phyloP scores from a whole-genome alignment of 2,113 vertebrate species.

The Clupea harengus region DNA sequence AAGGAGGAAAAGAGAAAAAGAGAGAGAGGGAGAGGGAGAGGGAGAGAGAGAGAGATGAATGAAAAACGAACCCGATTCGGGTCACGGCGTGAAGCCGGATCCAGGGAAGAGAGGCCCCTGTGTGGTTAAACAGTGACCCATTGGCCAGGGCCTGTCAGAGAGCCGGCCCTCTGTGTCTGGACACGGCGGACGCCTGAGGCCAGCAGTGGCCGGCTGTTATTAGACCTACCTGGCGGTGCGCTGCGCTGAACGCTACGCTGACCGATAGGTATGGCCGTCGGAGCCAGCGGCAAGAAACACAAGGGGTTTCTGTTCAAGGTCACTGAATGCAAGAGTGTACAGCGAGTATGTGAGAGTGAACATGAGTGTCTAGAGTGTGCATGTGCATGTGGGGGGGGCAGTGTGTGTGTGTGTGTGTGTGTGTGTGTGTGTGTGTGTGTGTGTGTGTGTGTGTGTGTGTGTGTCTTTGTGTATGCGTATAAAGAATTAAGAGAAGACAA shows the following conservation, averaged over 20 bases:
- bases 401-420: background rate
- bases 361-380: background rate
- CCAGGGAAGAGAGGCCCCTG: conserved; percentile 41
- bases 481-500: too few species aligned
- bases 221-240: background rate
- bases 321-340: conserved; percentile 4
- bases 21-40: too few species aligned
- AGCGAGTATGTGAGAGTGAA: background rate
- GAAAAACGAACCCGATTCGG: conserved; percentile 48
- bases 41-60: too few species aligned
- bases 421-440: background rate
- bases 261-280: too few species aligned
- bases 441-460: background rate
- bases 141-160: too few species aligned
- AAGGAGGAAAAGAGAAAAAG: background rate
- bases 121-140: too few species aligned
- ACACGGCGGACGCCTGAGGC: too few species aligned
- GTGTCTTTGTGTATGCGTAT: background rate
- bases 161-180: too few species aligned
- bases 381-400: background rate
- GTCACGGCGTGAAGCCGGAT: conserved; percentile 46
- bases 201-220: too few species aligned
- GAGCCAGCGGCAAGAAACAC: background rate
- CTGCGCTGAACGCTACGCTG: too few species aligned
- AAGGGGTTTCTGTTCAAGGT: background rate